Evolutionary conservation across 2,888 invertebrate genomes (phyloP).

Genomic region (Atrina japonica): DNA sequence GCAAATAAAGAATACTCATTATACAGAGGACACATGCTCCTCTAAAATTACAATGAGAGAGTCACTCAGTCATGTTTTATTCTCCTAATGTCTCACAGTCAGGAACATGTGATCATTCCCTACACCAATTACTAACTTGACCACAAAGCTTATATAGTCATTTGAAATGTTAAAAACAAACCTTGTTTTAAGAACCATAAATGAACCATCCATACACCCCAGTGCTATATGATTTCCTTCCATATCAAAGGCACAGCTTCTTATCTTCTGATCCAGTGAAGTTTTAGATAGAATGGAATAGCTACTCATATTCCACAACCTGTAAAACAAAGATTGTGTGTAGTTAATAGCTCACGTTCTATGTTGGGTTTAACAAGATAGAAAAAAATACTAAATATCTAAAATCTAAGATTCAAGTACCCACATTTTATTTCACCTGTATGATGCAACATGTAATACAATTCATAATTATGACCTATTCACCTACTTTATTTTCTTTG

Average conservation of each 20-base stretch:
- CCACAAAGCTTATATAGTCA: too few species aligned
- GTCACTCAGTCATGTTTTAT: not conserved
- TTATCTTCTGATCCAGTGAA: conserved; percentile 75
- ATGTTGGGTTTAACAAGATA: conserved; percentile 1
- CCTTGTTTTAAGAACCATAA: conserved; percentile 78
- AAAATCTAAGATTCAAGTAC: not conserved
- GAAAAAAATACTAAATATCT: not conserved
- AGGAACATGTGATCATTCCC: too few species aligned
- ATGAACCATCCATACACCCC: conserved; percentile 79
- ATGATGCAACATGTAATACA: too few species aligned
- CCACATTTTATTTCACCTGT: not conserved
- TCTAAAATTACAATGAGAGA: not conserved
- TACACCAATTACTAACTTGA: too few species aligned
- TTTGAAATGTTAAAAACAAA: too few species aligned
- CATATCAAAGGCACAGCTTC: conserved; percentile 79
- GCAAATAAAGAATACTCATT: too few species aligned
- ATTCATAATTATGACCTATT: too few species aligned
- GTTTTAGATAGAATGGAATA: conserved; percentile 74
- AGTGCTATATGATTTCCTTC: conserved; percentile 78
- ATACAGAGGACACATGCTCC: too few species aligned
- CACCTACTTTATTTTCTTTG: too few species aligned
- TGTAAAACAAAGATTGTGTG: conserved; percentile 50
- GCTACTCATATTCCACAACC: conserved; percentile 78
- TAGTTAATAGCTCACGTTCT: too few species aligned
- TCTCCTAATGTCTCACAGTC: not conserved